phyloP scores from a whole-genome alignment of 2,888 invertebrate species.

The Frankliniella intonsa region DNA sequence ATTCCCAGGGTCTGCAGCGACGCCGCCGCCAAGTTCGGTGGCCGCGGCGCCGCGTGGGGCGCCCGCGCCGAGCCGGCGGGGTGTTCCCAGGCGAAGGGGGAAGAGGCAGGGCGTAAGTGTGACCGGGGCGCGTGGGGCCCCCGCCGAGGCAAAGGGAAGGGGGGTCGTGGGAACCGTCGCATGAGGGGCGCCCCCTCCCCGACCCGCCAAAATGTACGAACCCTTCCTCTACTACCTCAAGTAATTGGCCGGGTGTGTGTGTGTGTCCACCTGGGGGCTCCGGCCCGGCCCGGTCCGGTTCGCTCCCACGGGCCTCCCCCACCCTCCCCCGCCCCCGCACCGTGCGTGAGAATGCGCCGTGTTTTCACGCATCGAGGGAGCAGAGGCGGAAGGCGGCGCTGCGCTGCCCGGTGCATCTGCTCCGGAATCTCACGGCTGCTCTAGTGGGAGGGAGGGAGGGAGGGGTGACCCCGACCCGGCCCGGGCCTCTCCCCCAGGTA shows the following conservation, averaged over 20 bases:
- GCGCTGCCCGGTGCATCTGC: background rate
- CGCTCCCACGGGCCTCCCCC: slow-evolving; percentile 5
- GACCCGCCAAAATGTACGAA: too few relatives aligned
- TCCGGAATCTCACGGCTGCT: background rate
- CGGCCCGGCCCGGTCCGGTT: background rate
- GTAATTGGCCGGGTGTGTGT: too few relatives aligned
- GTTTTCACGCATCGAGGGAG: slow-evolving; percentile 24
- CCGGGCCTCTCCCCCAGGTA: background rate
- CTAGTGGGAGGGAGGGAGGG: background rate
- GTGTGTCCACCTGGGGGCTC: background rate
- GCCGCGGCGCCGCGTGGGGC: background rate
- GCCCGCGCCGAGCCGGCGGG: background rate
- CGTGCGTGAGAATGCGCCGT: slow-evolving; percentile 12
- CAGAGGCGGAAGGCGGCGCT: background rate
- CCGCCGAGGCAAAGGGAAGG: too few relatives aligned
- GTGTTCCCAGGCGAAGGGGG: too few relatives aligned
- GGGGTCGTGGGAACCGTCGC: too few relatives aligned
- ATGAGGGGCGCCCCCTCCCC: too few relatives aligned
- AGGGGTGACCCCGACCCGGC: background rate
- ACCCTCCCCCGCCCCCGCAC: background rate
- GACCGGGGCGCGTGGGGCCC: too few relatives aligned
- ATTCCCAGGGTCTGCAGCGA: background rate
- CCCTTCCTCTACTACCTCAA: too few relatives aligned
- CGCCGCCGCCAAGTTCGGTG: background rate
- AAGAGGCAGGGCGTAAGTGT: background rate